These are phyloP conservation scores for Idris sp. DNA, from an alignment of 1,140 invertebrate species.

Conservation along the genomic window DNA sequence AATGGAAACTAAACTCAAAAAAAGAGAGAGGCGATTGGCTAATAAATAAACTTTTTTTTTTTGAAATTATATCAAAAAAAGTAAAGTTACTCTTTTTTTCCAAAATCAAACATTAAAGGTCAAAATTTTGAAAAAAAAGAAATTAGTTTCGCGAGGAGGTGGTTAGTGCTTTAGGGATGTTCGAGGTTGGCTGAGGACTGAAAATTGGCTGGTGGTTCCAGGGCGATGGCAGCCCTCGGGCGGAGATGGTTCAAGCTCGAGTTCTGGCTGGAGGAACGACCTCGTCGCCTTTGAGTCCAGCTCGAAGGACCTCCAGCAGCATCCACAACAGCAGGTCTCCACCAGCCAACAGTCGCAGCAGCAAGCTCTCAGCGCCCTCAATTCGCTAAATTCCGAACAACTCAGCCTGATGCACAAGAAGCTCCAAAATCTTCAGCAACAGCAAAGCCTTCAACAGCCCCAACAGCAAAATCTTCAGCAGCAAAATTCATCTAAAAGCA, in stretches of 20 bases:
- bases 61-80: too few relatives aligned
- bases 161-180: slow-evolving; percentile 77
- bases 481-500: too few relatives aligned
- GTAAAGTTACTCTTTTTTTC: too few relatives aligned
- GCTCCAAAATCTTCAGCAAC: slow-evolving; percentile 71
- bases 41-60: too few relatives aligned
- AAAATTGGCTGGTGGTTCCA: slow-evolving; percentile 80
- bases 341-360: slow-evolving; percentile 65
- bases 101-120: too few relatives aligned
- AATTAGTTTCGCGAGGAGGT: slow-evolving; percentile 64
- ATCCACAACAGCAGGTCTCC: slow-evolving; percentile 64
- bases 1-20: slow-evolving; percentile 30
- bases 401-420: slow-evolving; percentile 74
- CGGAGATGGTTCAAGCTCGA: slow-evolving; percentile 76
- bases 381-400: slow-evolving; percentile 69
- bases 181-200: slow-evolving; percentile 76
- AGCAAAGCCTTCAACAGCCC: too few relatives aligned
- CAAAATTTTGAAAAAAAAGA: too few relatives aligned
- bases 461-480: slow-evolving; percentile 52
- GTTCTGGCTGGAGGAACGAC: slow-evolving; percentile 74
- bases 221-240: slow-evolving; percentile 79
- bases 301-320: slow-evolving; percentile 65
- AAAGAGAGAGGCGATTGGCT: slow-evolving; percentile 32
- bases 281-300: slow-evolving; percentile 66
- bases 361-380: slow-evolving; percentile 59